Percentiles rank a stretch among this genome's conserved stretches.
phyloP scores from a whole-genome alignment of 2,113 vertebrate genomes.

The Lucifuga dentata region DNA sequence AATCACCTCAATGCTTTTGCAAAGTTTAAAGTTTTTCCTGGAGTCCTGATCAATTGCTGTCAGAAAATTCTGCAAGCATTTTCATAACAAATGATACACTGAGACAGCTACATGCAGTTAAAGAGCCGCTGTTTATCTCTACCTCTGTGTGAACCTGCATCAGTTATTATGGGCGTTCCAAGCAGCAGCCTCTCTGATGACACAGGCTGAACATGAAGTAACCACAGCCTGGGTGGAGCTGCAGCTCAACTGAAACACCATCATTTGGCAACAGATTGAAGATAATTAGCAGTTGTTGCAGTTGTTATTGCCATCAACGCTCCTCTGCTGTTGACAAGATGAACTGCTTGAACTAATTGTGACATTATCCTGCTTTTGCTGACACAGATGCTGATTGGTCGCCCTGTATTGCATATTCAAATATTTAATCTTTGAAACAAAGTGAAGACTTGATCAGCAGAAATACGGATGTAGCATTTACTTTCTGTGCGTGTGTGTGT shows the following conservation, averaged over 20 bases:
- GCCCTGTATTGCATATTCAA: no score
- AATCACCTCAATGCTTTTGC: no score
- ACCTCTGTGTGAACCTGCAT: slow-evolving; percentile 31
- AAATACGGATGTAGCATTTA: slow-evolving; percentile 63
- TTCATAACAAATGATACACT: no score
- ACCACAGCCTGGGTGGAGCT: slow-evolving; percentile 77
- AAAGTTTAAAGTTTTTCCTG: no score
- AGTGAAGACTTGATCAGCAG: slow-evolving; percentile 1
- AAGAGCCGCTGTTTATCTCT: no score
- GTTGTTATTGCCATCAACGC: slow-evolving; percentile 13
- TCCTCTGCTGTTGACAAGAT: neutral
- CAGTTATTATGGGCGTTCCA: slow-evolving; percentile 57
- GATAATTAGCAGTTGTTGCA: slow-evolving; percentile 43
- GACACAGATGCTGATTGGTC: neutral
- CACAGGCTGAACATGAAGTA: slow-evolving; percentile 44
- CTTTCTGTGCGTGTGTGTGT: slow-evolving; percentile 32
- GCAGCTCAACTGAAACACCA: slow-evolving; percentile 49
- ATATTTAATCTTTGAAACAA: no score
- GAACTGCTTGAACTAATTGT: slow-evolving; percentile 32
- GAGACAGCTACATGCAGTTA: no score
- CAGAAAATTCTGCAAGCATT: no score
- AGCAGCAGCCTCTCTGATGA: slow-evolving; percentile 25
- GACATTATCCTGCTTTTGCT: neutral
- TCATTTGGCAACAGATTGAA: slow-evolving; percentile 59
- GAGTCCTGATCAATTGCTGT: no score